phyloP scores from a whole-genome alignment of 2,113 vertebrate genomes.

The Martes martes region DNA sequence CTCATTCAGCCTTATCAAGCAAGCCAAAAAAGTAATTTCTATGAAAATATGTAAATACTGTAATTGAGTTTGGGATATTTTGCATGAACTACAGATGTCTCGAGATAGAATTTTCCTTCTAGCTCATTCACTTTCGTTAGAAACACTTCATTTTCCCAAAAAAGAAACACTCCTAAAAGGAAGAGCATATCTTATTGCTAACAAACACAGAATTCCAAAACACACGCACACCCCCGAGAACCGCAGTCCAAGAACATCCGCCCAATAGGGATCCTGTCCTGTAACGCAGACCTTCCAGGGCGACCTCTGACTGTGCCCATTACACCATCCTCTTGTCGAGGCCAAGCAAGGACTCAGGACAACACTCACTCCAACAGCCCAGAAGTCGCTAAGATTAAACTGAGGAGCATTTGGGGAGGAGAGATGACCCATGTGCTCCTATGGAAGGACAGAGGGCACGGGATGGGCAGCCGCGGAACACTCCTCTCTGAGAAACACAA shows the following conservation, averaged over 20 bases:
- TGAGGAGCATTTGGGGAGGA: neutral
- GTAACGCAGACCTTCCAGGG: neutral
- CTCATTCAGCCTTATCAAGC: neutral
- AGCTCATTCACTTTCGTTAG: neutral
- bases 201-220: neutral
- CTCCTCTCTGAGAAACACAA: neutral
- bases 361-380: neutral
- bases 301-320: neutral
- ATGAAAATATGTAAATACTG: neutral
- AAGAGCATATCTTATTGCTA: neutral
- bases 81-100: constrained; percentile 29
- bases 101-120: neutral
- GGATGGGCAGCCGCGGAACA: neutral
- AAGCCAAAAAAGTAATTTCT: neutral
- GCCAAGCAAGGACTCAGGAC: neutral
- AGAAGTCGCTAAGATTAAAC: neutral
- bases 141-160: neutral
- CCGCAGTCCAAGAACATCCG: neutral
- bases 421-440: neutral
- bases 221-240: neutral
- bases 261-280: neutral
- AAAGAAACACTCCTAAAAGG: neutral
- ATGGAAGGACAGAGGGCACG: neutral
- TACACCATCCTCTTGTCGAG: neutral
- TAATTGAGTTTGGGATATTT: neutral